Percentiles rank a stretch among this genome's conserved stretches.
These are phyloP conservation scores for Dicroscelio sp. DNA, from an alignment of 2,888 invertebrate genomes.

Conservation along the genomic window DNA sequence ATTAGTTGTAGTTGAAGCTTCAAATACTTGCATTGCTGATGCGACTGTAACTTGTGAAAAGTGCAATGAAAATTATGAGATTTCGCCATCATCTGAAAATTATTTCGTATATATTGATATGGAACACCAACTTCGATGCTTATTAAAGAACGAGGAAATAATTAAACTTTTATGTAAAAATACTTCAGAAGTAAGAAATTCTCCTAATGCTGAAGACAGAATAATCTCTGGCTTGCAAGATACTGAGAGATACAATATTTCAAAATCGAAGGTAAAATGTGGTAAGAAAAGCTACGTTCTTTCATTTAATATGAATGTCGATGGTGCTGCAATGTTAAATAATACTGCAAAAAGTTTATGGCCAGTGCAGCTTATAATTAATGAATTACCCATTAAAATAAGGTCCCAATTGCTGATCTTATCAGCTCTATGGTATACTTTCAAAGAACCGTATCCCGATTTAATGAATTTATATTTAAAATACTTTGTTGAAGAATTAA, in stretches of 20 bases:
- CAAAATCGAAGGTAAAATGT: neutral
- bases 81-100: slow-evolving; percentile 19
- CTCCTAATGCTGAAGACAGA: neutral
- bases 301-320: slow-evolving; percentile 23
- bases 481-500: no score
- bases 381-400: no score
- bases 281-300: neutral
- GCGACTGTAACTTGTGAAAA: neutral
- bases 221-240: slow-evolving; percentile 22
- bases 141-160: slow-evolving; percentile 17
- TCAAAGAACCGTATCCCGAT: no score
- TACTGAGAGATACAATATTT: neutral
- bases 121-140: slow-evolving; percentile 25
- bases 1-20: neutral
- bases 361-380: slow-evolving; percentile 30
- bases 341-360: slow-evolving; percentile 40
- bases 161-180: neutral
- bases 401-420: no score
- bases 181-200: neutral
- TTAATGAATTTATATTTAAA: no score
- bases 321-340: slow-evolving; percentile 35
- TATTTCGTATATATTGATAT: slow-evolving; percentile 33
- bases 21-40: neutral
- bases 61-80: slow-evolving; percentile 15
- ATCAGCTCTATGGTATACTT: no score